Conservation (phyloP, 2,888 invertebrate genomes). For the Orthosia incerta region DNA sequence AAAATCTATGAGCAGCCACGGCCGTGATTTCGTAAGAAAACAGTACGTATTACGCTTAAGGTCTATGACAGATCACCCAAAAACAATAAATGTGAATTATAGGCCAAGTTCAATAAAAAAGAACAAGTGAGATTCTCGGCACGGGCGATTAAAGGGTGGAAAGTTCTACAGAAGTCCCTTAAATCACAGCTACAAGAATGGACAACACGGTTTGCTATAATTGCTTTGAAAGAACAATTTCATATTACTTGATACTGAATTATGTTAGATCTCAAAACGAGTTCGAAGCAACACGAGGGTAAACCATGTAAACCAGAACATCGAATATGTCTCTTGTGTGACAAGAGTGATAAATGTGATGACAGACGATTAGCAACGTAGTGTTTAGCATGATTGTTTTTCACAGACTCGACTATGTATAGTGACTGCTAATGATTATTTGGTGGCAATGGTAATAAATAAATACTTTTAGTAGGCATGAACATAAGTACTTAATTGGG, state of each 20-base stretch:
- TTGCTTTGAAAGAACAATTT: not conserved
- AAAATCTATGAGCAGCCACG: too few relatives aligned
- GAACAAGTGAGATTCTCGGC: not conserved
- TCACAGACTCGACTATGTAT: too few relatives aligned
- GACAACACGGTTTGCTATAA: not conserved
- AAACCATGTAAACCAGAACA: not conserved
- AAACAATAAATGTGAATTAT: slow-evolving; percentile 34
- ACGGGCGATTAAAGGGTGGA: not conserved
- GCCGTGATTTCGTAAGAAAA: too few relatives aligned
- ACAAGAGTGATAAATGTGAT: slow-evolving; percentile 11
- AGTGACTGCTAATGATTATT: not conserved
- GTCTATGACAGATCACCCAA: not conserved
- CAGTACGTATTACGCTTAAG: too few relatives aligned
- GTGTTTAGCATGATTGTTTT: not conserved
- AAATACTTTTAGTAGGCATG: not conserved
- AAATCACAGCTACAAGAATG: not conserved
- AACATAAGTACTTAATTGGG: not conserved
- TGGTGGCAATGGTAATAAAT: not conserved
- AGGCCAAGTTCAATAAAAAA: slow-evolving; percentile 3
- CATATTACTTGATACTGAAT: not conserved
- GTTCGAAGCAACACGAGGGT: not conserved
- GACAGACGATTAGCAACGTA: not conserved
- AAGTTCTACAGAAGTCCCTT: slow-evolving; percentile 1
- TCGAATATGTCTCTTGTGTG: not conserved
- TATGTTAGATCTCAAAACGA: not conserved